phyloP scores from a whole-genome alignment of 2,888 invertebrate genomes.

The Apodemia zela region DNA sequence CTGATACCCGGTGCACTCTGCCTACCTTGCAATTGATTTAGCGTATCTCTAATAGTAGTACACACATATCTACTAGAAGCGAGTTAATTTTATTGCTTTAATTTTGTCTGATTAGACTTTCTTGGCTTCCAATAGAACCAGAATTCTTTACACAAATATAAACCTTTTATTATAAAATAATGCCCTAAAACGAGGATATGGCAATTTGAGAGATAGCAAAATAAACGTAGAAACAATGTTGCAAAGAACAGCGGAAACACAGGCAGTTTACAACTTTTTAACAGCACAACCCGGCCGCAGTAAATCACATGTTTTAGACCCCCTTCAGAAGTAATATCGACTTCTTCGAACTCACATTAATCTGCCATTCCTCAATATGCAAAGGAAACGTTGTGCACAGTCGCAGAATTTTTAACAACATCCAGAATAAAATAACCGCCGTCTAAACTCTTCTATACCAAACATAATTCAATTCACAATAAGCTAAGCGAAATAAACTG shows the following conservation, averaged over 20 bases:
- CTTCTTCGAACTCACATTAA: slow-evolving; percentile 78
- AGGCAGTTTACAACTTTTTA: slow-evolving; percentile 78
- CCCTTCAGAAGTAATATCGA: slow-evolving; percentile 69
- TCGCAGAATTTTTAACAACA: slow-evolving; percentile 51
- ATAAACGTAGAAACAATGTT: slow-evolving; percentile 55
- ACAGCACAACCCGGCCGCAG: slow-evolving; percentile 64
- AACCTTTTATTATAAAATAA: not conserved
- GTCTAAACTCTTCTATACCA: slow-evolving; percentile 20
- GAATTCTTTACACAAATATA: not conserved
- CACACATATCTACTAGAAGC: too few species aligned
- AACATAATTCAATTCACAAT: not conserved
- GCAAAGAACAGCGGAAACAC: slow-evolving; percentile 69
- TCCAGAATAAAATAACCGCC: slow-evolving; percentile 24
- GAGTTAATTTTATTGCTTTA: too few species aligned
- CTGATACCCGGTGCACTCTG: too few species aligned
- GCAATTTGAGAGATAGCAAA: slow-evolving; percentile 28
- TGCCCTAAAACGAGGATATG: slow-evolving; percentile 6
- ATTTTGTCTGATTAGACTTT: not conserved
- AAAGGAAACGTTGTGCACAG: slow-evolving; percentile 61
- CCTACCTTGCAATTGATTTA: too few species aligned
- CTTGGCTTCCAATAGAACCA: not conserved
- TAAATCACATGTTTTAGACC: slow-evolving; percentile 73
- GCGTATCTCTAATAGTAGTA: too few species aligned
- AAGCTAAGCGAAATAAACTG: not conserved
- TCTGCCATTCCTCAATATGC: slow-evolving; percentile 72